Percentiles rank a stretch among this genome's conserved stretches.
Evolutionary conservation across 2,888 invertebrate genomes (phyloP).

Genomic region (Drosophila kanekoi): DNA sequence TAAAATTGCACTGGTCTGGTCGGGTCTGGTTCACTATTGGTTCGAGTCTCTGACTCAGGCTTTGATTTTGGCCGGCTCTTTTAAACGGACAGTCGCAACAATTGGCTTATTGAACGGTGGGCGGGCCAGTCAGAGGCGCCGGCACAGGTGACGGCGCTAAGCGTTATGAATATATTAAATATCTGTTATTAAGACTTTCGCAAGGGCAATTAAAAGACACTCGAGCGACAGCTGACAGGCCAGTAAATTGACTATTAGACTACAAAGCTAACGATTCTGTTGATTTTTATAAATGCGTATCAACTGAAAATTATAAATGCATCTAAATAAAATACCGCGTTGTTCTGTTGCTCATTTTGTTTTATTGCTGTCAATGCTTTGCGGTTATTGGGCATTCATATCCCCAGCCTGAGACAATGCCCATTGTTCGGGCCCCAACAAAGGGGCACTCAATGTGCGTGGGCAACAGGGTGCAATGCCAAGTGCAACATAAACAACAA

Average conservation of each 20-base stretch:
- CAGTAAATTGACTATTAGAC: conserved; percentile 26
- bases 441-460: conserved; percentile 41
- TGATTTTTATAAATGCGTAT: neutral
- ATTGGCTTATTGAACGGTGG: conserved; percentile 39
- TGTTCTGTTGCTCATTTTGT: conserved; percentile 26
- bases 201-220: conserved; percentile 62
- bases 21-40: too few species aligned
- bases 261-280: neutral
- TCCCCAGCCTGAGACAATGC: conserved; percentile 41
- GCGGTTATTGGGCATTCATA: conserved; percentile 16
- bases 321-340: conserved; percentile 7
- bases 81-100: conserved; percentile 33
- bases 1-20: conserved; percentile 6
- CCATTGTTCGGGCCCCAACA: conserved; percentile 47
- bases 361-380: conserved; percentile 23
- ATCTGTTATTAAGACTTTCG: conserved; percentile 58
- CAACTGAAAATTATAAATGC: conserved; percentile 1
- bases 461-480: conserved; percentile 23
- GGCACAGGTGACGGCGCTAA: conserved; percentile 67
- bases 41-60: neutral
- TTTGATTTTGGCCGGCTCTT: conserved; percentile 1
- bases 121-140: conserved; percentile 61
- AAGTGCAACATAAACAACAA: conserved; percentile 33
- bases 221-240: conserved; percentile 29
- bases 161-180: conserved; percentile 60